These are phyloP conservation scores for Glyphotaelius pellucidus DNA, from an alignment of 2,888 invertebrate species.

Conservation along the genomic window DNA sequence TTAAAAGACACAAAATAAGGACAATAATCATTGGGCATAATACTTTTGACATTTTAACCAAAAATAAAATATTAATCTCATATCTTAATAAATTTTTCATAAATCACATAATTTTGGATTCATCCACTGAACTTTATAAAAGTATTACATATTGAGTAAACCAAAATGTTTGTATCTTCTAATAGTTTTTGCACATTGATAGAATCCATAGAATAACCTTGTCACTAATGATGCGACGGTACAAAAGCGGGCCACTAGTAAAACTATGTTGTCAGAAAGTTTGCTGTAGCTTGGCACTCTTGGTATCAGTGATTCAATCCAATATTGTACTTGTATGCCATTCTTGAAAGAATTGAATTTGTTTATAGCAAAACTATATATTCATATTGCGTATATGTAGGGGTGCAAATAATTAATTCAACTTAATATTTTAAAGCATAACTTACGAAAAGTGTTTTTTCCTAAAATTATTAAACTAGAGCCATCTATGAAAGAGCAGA, in stretches of 20 bases:
- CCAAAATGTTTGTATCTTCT: neutral
- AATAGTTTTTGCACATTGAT: neutral
- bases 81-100: neutral
- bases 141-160: neutral
- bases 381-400: too few relatives aligned
- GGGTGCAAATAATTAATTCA: too few relatives aligned
- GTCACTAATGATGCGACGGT: neutral
- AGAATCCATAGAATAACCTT: neutral
- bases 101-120: neutral
- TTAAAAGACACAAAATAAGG: slow-evolving; percentile 2
- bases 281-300: neutral
- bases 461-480: too few relatives aligned
- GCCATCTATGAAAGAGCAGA: too few relatives aligned
- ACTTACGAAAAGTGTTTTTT: too few relatives aligned
- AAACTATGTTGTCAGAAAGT: neutral
- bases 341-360: too few relatives aligned
- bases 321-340: too few relatives aligned
- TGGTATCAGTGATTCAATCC: too few relatives aligned
- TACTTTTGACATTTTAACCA: neutral
- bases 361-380: too few relatives aligned
- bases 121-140: neutral
- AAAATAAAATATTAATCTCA: slow-evolving; percentile 2
- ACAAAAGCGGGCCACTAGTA: neutral
- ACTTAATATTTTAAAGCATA: too few relatives aligned
- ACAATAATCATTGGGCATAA: neutral